Evolutionary conservation across 1,140 invertebrate species (phyloP).

Genomic region (Drosophila baimaii): DNA sequence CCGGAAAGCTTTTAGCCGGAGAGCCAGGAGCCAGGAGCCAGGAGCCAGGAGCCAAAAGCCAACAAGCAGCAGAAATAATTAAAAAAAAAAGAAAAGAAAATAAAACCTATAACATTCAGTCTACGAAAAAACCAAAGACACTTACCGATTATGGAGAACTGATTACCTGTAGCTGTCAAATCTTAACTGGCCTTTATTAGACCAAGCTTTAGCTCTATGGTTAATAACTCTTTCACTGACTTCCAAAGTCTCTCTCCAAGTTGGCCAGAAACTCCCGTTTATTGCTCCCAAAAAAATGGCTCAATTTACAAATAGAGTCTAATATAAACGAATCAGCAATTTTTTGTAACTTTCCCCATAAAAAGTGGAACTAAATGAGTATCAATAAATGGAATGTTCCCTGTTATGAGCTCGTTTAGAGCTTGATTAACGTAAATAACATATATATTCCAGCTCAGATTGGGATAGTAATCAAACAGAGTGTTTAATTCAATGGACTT

Average conservation of each 20-base stretch:
- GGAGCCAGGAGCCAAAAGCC: conserved; percentile 5
- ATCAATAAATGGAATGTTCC: not conserved
- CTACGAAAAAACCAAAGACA: conserved; percentile 21
- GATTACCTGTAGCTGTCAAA: conserved; percentile 10
- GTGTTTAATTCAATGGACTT: not conserved
- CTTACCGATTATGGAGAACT: conserved; percentile 17
- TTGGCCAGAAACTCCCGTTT: not conserved
- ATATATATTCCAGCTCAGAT: not conserved
- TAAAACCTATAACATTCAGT: not conserved
- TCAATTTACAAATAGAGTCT: not conserved
- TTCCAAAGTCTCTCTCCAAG: no score
- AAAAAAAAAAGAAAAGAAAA: conserved; percentile 43
- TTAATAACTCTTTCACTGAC: not conserved
- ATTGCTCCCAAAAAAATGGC: not conserved
- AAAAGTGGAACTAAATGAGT: not conserved
- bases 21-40: conserved; percentile 38
- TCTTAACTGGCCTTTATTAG: not conserved
- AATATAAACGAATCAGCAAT: not conserved
- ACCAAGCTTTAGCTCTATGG: no score
- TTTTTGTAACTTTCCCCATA: not conserved
- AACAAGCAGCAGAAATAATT: conserved; percentile 59
- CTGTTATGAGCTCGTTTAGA: not conserved
- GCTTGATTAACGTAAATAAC: not conserved
- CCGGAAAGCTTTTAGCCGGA: conserved; percentile 68
- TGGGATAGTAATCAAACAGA: not conserved